These are phyloP conservation scores for Hartigia nigra DNA, from an alignment of 2,888 invertebrate species.

Conservation along the genomic window DNA sequence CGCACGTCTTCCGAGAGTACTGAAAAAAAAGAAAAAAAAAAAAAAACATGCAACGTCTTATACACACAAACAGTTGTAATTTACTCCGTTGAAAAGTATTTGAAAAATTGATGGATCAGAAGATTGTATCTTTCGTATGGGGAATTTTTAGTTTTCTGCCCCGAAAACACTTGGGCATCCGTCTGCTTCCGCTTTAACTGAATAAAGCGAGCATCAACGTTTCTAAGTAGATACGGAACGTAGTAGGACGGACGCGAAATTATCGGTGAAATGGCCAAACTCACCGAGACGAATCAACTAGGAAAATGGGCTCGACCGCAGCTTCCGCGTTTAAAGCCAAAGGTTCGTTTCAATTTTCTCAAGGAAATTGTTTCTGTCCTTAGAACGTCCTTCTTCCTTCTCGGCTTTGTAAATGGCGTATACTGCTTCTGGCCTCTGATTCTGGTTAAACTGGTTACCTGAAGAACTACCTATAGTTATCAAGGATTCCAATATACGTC, in stretches of 20 bases:
- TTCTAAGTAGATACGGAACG: background rate
- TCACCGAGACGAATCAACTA: background rate
- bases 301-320: background rate
- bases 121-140: background rate
- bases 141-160: background rate
- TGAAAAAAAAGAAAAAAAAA: background rate
- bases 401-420: background rate
- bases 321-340: background rate
- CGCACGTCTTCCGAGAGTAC: background rate
- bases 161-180: background rate
- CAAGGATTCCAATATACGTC: background rate
- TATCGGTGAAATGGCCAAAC: background rate
- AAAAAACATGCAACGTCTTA: background rate
- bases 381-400: background rate
- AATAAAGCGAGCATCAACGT: background rate
- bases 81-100: background rate
- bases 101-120: background rate
- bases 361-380: background rate
- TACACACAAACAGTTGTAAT: background rate
- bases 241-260: background rate
- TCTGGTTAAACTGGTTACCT: background rate
- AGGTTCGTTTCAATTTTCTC: background rate
- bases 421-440: background rate
- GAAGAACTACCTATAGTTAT: background rate
- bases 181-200: background rate